Conservation (phyloP, 2,888 invertebrate genomes). For the Steromphala cineraria region DNA sequence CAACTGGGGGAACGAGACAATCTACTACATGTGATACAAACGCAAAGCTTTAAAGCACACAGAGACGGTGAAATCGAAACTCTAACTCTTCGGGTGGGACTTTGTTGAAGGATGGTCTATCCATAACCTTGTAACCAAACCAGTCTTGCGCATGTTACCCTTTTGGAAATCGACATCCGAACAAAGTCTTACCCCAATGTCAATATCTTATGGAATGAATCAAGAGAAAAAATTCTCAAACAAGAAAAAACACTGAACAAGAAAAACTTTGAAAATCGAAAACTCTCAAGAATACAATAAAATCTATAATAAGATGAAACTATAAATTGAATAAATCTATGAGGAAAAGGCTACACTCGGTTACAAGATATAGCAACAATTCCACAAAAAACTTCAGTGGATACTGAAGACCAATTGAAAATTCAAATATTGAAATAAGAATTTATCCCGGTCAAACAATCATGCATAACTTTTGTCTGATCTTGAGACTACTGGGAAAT, state of each 20-base stretch:
- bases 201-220: slow-evolving; percentile 24
- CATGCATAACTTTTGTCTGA: slow-evolving; percentile 22
- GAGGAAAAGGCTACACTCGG: slow-evolving; percentile 4
- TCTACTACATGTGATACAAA: slow-evolving; percentile 30
- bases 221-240: slow-evolving; percentile 26
- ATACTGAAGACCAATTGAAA: slow-evolving; percentile 18
- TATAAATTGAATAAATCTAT: slow-evolving; percentile 21
- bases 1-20: slow-evolving; percentile 20
- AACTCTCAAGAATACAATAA: slow-evolving; percentile 22
- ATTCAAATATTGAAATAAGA: slow-evolving; percentile 22
- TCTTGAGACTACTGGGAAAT: slow-evolving; percentile 10
- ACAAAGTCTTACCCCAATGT: slow-evolving; percentile 17
- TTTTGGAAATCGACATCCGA: not conserved
- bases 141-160: not conserved
- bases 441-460: slow-evolving; percentile 18
- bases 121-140: not conserved
- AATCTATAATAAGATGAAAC: slow-evolving; percentile 24
- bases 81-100: slow-evolving; percentile 19
- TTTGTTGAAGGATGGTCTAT: not conserved
- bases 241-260: slow-evolving; percentile 30
- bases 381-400: slow-evolving; percentile 3
- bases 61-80: slow-evolving; percentile 24
- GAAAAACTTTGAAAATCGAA: slow-evolving; percentile 24
- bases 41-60: slow-evolving; percentile 44
- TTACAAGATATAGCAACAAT: not conserved